Percentiles rank a stretch among this genome's conserved stretches.
Conservation (phyloP, 2,888 invertebrate species). For the Pteria penguin region DNA sequence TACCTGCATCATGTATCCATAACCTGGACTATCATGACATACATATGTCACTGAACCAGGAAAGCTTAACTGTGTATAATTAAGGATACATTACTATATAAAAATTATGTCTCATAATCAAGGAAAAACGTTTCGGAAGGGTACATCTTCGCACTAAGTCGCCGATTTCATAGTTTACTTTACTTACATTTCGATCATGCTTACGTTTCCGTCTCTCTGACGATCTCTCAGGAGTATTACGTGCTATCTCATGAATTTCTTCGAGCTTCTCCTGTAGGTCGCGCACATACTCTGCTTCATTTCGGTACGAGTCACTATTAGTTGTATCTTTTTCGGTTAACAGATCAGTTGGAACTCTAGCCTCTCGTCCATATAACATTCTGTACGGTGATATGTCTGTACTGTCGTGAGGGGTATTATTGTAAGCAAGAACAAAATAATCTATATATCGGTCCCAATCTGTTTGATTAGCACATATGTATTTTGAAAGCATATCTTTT, state of each 20-base stretch:
- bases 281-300: neutral
- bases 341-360: neutral
- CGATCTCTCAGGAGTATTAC: neutral
- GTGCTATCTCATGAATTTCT: neutral
- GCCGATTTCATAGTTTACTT: neutral
- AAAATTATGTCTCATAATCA: too few species aligned
- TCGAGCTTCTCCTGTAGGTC: neutral
- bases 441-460: too few species aligned
- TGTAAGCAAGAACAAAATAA: too few species aligned
- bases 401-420: constrained; percentile 1
- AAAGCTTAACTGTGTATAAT: too few species aligned
- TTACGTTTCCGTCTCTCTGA: neutral
- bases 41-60: too few species aligned
- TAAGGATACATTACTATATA: too few species aligned
- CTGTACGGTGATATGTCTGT: constrained; percentile 4
- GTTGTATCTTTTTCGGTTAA: neutral
- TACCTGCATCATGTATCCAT: too few species aligned
- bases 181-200: neutral
- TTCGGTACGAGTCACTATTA: neutral
- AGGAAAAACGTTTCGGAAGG: too few species aligned
- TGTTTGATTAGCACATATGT: too few species aligned
- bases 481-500: too few species aligned
- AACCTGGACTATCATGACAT: too few species aligned
- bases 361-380: constrained; percentile 14
- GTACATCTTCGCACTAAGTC: constrained; percentile 11